These are phyloP conservation scores for Tamandua tetradactyla DNA, from an alignment of 2,797 vertebrate genomes.

Conservation along the genomic window DNA sequence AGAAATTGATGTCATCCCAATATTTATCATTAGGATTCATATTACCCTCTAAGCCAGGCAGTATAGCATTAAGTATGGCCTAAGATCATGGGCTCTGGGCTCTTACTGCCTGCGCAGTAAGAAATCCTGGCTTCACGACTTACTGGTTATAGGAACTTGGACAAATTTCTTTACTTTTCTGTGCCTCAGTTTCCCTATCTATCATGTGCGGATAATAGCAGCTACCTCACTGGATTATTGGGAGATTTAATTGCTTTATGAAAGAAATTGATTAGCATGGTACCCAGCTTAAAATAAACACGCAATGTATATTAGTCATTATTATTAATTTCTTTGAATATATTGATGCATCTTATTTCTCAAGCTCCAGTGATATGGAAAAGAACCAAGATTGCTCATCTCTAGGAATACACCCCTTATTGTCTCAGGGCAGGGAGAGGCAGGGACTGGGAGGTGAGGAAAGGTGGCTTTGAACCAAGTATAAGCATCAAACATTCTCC, in stretches of 20 bases:
- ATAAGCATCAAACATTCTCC: slow-evolving; percentile 73
- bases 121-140: background rate
- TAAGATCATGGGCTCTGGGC: background rate
- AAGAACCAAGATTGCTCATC: background rate
- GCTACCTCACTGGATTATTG: background rate
- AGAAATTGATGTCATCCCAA: background rate
- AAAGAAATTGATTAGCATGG: background rate
- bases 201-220: background rate
- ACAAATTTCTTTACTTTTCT: slow-evolving; percentile 6
- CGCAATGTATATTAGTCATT: background rate
- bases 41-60: background rate
- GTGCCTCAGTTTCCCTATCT: slow-evolving; percentile 23
- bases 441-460: slow-evolving; percentile 30
- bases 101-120: background rate
- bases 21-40: background rate
- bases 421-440: slow-evolving; percentile 37
- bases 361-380: background rate
- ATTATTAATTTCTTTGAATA: background rate
- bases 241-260: background rate
- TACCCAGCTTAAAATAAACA: background rate
- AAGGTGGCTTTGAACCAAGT: slow-evolving; percentile 72
- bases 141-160: background rate
- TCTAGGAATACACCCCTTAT: background rate
- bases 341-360: background rate
- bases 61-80: background rate